These are phyloP conservation scores for Aphis gossypii DNA, from an alignment of 1,140 invertebrate species.

Conservation along the genomic window DNA sequence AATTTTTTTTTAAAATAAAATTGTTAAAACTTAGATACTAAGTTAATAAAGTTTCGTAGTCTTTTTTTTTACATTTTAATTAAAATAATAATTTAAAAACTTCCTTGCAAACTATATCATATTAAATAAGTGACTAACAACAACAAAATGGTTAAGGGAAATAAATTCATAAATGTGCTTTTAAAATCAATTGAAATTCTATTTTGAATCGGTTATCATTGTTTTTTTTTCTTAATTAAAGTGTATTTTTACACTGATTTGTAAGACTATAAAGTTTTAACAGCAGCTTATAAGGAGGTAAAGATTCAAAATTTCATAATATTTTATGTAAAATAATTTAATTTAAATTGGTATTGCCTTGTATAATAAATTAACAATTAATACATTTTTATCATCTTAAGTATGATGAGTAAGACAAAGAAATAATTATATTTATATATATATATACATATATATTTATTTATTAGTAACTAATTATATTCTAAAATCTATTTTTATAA, in stretches of 20 bases:
- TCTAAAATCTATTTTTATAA: too few species aligned
- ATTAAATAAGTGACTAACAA: not conserved
- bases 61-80: not conserved
- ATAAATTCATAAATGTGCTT: not conserved
- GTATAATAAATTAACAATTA: too few species aligned
- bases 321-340: too few species aligned
- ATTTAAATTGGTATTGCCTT: too few species aligned
- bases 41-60: not conserved
- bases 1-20: not conserved
- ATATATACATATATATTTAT: too few species aligned
- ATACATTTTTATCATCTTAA: too few species aligned
- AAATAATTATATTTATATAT: too few species aligned
- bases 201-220: not conserved
- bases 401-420: too few species aligned
- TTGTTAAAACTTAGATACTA: not conserved
- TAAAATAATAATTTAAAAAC: conserved; percentile 21
- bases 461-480: too few species aligned
- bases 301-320: too few species aligned
- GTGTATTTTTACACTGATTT: not conserved
- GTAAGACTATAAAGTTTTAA: not conserved
- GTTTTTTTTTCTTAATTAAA: not conserved
- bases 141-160: not conserved
- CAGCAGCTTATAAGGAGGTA: too few species aligned
- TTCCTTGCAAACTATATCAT: not conserved
- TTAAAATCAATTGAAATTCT: not conserved